These are phyloP conservation scores for Yoshiicerus persimilis DNA, from an alignment of 1,140 invertebrate species.

Conservation along the genomic window DNA sequence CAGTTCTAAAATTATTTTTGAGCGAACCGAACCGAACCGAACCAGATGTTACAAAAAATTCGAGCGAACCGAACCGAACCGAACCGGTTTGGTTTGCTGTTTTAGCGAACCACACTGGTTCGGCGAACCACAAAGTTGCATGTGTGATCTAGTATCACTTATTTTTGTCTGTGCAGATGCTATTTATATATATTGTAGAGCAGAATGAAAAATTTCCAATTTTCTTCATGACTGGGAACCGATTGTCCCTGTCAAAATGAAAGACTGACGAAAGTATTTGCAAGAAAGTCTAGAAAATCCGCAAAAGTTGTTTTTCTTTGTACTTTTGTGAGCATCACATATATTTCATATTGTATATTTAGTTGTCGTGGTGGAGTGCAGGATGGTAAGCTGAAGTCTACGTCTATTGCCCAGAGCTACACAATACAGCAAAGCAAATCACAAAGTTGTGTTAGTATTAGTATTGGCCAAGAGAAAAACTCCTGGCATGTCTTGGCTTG, in stretches of 20 bases:
- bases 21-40: too few relatives aligned
- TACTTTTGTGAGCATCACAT: not conserved
- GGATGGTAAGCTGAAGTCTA: not conserved
- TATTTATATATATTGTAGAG: not conserved
- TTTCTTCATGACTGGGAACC: constrained; percentile 34
- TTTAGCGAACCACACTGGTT: too few relatives aligned
- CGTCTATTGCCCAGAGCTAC: not conserved
- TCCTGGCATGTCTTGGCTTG: not conserved
- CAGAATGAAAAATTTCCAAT: constrained; percentile 30
- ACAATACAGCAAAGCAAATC: not conserved
- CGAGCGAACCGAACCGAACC: too few relatives aligned
- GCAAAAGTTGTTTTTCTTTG: not conserved
- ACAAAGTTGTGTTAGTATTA: not conserved
- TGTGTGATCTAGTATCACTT: too few relatives aligned
- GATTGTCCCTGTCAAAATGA: constrained; percentile 35
- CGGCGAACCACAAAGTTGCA: too few relatives aligned
- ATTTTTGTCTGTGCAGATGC: not conserved
- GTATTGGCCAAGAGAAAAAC: not conserved
- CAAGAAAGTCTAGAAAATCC: not conserved
- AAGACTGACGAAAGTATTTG: constrained; percentile 10
- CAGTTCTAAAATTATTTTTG: too few relatives aligned
- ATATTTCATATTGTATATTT: not conserved
- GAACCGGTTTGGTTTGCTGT: too few relatives aligned
- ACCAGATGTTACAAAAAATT: too few relatives aligned
- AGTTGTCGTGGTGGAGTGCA: not conserved